Evolutionary conservation across 2,113 vertebrate species (phyloP).

Genomic region (Egretta garzetta): DNA sequence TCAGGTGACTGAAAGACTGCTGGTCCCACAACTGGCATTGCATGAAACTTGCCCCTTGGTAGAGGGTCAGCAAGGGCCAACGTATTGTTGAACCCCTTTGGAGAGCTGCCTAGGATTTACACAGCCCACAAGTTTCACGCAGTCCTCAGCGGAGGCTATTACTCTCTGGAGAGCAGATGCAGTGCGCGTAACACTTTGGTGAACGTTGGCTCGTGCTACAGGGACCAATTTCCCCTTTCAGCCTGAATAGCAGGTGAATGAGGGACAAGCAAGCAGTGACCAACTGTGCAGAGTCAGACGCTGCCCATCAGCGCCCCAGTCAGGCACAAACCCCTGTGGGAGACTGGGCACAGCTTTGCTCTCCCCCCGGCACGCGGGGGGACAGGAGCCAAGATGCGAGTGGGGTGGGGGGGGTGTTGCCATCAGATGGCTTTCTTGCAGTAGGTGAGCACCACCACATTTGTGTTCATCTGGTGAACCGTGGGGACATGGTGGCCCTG

Average conservation of each 20-base stretch:
- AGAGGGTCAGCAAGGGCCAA: background rate
- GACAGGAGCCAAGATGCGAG: rapidly evolving
- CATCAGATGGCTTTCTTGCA: background rate
- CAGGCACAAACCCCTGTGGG: background rate
- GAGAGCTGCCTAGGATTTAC: background rate
- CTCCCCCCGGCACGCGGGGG: too few species aligned
- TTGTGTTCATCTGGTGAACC: background rate
- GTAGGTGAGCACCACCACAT: background rate
- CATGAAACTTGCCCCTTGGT: background rate
- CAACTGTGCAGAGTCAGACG: rapidly evolving
- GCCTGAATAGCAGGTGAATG: background rate
- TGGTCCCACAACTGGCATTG: background rate
- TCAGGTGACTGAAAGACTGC: background rate
- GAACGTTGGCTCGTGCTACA: background rate
- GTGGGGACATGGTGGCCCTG: background rate
- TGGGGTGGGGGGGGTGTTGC: rapidly evolving
- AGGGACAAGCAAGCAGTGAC: background rate
- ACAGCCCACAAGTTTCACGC: background rate
- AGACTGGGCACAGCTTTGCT: background rate
- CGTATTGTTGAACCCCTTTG: background rate
- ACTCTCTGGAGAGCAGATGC: background rate
- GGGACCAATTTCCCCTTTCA: background rate
- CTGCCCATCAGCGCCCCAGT: background rate
- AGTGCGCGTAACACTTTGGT: background rate
- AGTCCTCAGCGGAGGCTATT: background rate